These are phyloP conservation scores for Cassiopea xamachana DNA, from an alignment of 30 jellyfish, hydroid and myxozoan genomes.

Conservation along the genomic window DNA sequence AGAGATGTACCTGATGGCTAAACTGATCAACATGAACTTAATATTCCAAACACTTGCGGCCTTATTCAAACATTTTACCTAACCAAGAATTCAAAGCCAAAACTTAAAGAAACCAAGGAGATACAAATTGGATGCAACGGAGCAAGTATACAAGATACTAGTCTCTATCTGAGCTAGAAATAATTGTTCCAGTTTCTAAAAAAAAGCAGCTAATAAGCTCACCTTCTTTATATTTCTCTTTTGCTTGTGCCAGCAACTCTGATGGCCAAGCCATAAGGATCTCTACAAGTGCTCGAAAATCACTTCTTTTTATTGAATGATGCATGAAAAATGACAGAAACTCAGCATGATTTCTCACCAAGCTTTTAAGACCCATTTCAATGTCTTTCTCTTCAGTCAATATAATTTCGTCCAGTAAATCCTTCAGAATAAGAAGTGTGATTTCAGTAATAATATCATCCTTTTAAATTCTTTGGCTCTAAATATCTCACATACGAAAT, in stretches of 20 bases:
- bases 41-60: too few species aligned
- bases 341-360: constrained; percentile 31
- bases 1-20: too few species aligned
- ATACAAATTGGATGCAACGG: too few species aligned
- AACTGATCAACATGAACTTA: too few species aligned
- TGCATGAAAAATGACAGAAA: constrained; percentile 43
- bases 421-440: constrained; percentile 1
- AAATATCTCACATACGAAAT: too few species aligned
- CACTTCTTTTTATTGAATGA: constrained; percentile 30
- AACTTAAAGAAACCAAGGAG: too few species aligned
- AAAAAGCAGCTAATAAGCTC: not conserved
- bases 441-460: not conserved
- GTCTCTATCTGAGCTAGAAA: too few species aligned
- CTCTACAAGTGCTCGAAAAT: constrained; percentile 32
- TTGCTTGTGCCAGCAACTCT: constrained; percentile 38
- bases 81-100: too few species aligned
- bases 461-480: not conserved
- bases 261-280: constrained; percentile 71
- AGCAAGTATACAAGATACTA: too few species aligned
- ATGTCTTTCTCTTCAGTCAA: constrained; percentile 14
- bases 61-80: too few species aligned
- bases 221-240: constrained; percentile 51
- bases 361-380: constrained; percentile 28
- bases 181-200: not conserved
- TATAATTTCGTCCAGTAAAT: constrained; percentile 28